Evolutionary conservation across 23 tunicate species (phyloP), one percentile per base, ranked within the genome.

Genomic region (Oikopleura albicans): DNA sequence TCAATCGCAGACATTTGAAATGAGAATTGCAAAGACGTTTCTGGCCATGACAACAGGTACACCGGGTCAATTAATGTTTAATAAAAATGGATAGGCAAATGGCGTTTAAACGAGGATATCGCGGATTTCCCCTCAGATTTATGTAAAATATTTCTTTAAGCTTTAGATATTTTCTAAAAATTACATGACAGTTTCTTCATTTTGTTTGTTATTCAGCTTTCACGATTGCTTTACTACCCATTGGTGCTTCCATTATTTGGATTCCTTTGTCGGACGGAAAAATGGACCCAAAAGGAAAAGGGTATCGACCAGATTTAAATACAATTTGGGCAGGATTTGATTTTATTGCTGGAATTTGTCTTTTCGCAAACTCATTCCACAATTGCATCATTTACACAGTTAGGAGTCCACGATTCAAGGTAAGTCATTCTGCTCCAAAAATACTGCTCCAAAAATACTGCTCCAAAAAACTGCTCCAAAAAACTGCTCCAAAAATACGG

Each of bases 361-460:
- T 71, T 16, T 16, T 71, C 4, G 79, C 34, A 71, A 71, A 71
- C 31, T 71, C 79, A 37, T 71, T 71, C 31, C 79, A 71, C 31
- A 71, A 71, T 29, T 71, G 79, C 79, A 12, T 71, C 4, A 71
- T 71, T 71, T 71, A 71, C 31, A 71, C 79, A 16, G 35, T 71
- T 31, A 71, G 79, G 31, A 71, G 79, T 71, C 79, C 79, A 12
- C 79, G 79, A 22, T 71, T 71, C 79, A 71, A 71, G 79, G 79
- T 71, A 27, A 71, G 79, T 49, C 16, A 29, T 8, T 49, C 59
- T 49, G 8, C 59, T 49, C 16, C 8, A 49, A 49, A 49, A 8
- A 49, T 8, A 49, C 59, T 22, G 16, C 22, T 49, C 22, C 59
- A 49, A 49, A 49, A 49, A 8, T 49, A 22, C 59, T 8, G 8